Conservation (phyloP, 2,113 vertebrate genomes). For the Platycercus adscitus region DNA sequence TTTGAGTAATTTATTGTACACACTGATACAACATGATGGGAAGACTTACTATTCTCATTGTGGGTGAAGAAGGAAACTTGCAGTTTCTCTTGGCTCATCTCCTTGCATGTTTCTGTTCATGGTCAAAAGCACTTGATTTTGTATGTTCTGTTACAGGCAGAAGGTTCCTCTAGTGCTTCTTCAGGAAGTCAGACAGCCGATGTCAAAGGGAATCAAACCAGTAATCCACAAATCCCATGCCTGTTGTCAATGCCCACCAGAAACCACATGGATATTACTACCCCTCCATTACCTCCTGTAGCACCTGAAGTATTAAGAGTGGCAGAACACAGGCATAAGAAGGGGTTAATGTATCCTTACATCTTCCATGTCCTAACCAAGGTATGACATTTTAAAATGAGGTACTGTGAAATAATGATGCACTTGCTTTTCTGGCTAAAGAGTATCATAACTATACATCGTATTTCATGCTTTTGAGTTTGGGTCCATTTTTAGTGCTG, state of each 20-base stretch:
- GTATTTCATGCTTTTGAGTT: background rate
- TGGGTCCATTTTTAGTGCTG: background rate
- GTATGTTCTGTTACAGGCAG: constrained; percentile 74
- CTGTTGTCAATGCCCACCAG: constrained; percentile 95
- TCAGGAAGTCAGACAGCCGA: constrained; percentile 80
- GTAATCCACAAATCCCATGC: constrained; percentile 88
- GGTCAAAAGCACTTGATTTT: background rate
- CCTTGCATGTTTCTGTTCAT: background rate
- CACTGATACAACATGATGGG: accelerated
- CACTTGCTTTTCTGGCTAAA: background rate
- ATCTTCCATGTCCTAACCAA: constrained; percentile 95
- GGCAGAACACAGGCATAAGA: constrained; percentile 94
- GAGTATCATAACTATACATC: background rate
- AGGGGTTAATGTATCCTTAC: constrained; percentile 96
- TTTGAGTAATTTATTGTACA: background rate
- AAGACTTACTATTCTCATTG: background rate
- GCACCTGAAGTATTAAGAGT: constrained; percentile 94
- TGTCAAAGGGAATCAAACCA: constrained; percentile 79
- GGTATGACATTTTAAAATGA: constrained; percentile 69
- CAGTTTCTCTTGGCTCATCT: background rate
- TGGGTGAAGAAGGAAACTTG: background rate
- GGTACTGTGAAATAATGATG: background rate
- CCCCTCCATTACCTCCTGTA: constrained; percentile 89
- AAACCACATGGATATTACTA: constrained; percentile 98
- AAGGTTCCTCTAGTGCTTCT: constrained; percentile 82